Conservation (phyloP, 2,888 invertebrate species). For the Caenorhabditis zanzibari region DNA sequence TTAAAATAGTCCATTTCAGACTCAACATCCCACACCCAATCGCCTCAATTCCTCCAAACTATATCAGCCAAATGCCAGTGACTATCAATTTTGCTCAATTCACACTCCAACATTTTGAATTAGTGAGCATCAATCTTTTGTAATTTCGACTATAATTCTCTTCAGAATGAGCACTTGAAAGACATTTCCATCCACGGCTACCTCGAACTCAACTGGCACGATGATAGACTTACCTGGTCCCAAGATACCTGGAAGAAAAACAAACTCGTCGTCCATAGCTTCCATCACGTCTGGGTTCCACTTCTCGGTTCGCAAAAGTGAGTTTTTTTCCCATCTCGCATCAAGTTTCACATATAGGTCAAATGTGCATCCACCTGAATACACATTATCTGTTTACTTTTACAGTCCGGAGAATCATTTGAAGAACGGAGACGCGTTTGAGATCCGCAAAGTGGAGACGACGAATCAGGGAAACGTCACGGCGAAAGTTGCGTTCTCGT, state of each 20-base stretch:
- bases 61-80: constrained; percentile 74
- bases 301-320: constrained; percentile 79
- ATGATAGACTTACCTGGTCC: constrained; percentile 67
- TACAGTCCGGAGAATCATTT: constrained; percentile 80
- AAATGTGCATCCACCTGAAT: constrained; percentile 28
- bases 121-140: no score
- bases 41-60: constrained; percentile 82
- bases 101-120: constrained; percentile 82
- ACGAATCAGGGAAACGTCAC: constrained; percentile 80
- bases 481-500: constrained; percentile 81
- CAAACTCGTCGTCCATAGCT: constrained; percentile 79
- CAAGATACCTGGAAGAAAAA: constrained; percentile 79
- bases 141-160: neutral
- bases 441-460: constrained; percentile 79
- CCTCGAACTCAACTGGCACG: constrained; percentile 74
- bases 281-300: constrained; percentile 82
- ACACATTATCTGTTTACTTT: constrained; percentile 19
- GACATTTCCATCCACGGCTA: constrained; percentile 80
- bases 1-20: no score
- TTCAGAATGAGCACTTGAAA: constrained; percentile 82
- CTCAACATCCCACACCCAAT: constrained; percentile 80
- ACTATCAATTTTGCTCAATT: constrained; percentile 79
- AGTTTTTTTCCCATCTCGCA: constrained; percentile 7
- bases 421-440: constrained; percentile 82
- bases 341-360: constrained; percentile 46